Base-by-base conservation (phyloP, 2,888 invertebrate genomes). In the Agrotis segetum region DNA sequence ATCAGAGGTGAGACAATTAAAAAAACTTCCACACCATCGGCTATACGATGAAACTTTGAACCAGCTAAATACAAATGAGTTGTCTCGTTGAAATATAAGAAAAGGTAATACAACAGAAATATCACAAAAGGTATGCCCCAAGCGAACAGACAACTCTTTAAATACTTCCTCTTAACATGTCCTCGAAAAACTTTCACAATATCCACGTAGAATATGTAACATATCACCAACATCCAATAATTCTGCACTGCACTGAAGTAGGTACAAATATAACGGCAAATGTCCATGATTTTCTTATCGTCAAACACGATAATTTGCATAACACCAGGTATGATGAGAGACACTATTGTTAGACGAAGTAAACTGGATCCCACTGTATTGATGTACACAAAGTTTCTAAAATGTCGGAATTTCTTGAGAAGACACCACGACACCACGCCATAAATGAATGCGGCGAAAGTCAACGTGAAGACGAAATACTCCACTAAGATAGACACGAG, bases 181-280 rank as follows among this genome's bases (percentile, higher is more conserved):
- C 68, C 77, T 44, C 64, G 53, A 46, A 78, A 78, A 16, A 81
- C 81, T 69, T 81, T 65, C n/a, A 78, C 77, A n/a, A 78, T 66
- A 17, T 78, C 77, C 46, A 75, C 81, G 53, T 78, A 78, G 14
- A 81, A 78, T 53, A 81, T 75, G 11, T 78, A 78, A 47, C 81
- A 81, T 58, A 78, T 78, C 21, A 81, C 76, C 46, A 78, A 61
- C 61, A 78, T 65, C 81, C 81, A 78, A 50, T 78, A 78, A 34
- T 78, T 81, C 11, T 78, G 81, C 29, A 81, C 77, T 9, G 77
- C 63, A 6, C 52, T 34, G 46, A 78, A 78, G 34, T 77, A 77
- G 6, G 77, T 80, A 52, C 77, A 77, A 21, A 77, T 77, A 17
- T 74, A 77, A 1, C 77, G 77, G 19, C 77, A 77, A 34, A 77